These are phyloP conservation scores for Turdus rufiventris DNA, from an alignment of 2,113 vertebrate genomes.

Conservation along the genomic window DNA sequence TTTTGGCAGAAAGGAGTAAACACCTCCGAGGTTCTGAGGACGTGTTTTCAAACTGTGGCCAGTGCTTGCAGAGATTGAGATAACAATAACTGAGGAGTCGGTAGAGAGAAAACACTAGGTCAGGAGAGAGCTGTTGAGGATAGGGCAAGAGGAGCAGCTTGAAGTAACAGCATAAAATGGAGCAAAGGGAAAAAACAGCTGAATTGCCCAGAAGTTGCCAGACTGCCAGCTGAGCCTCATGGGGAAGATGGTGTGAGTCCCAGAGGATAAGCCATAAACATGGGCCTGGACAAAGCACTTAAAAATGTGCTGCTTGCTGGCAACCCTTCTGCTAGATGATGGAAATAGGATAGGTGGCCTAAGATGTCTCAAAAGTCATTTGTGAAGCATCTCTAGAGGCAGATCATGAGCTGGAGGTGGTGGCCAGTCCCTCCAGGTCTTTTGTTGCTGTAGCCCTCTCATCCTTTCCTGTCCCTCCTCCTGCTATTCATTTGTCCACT, in stretches of 20 bases:
- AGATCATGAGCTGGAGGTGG: background rate
- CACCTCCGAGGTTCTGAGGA: background rate
- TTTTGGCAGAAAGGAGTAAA: slow-evolving; percentile 17
- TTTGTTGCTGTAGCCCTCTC: background rate
- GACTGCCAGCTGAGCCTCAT: background rate
- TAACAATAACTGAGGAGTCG: background rate
- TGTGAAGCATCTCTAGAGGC: background rate
- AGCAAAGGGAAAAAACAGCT: background rate
- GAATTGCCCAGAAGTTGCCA: background rate
- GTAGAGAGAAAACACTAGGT: background rate
- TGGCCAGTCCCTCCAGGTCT: background rate
- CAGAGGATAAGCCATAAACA: background rate
- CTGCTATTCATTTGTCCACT: background rate
- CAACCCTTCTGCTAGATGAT: background rate
- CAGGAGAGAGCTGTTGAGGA: background rate
- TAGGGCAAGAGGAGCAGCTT: background rate
- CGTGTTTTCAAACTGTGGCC: background rate
- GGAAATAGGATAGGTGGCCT: background rate
- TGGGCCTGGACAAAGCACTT: background rate
- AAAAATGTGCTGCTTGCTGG: background rate
- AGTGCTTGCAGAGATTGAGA: background rate
- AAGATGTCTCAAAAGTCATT: background rate
- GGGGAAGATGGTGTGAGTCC: background rate
- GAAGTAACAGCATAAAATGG: background rate
- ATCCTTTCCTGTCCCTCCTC: background rate